A percentile compares a stretch with the other conserved stretches of the same genome.
Conservation (phyloP, 2,888 invertebrate species). For the Melitaea athalia region DNA sequence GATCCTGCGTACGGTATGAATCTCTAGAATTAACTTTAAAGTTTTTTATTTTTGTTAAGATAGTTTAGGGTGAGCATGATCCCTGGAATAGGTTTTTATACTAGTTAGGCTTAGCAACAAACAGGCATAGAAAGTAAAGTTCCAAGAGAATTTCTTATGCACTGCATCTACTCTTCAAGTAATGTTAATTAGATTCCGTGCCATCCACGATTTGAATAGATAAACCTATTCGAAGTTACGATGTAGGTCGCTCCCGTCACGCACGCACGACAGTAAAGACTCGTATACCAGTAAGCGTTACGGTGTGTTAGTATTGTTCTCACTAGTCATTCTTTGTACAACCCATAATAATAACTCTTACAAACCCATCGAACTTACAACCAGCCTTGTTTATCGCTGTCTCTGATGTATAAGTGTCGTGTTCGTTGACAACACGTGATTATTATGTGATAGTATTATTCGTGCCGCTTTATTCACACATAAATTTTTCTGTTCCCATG, state of each 20-base stretch:
- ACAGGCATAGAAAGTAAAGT: constrained; percentile 22
- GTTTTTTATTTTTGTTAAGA: too few species aligned
- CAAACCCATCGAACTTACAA: constrained; percentile 35
- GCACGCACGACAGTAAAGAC: constrained; percentile 52
- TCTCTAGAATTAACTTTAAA: too few species aligned
- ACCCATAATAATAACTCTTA: constrained; percentile 38
- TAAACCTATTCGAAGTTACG: constrained; percentile 49
- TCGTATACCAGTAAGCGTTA: constrained; percentile 44
- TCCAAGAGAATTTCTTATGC: constrained; percentile 38
- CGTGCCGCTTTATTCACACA: too few species aligned
- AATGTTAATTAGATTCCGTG: constrained; percentile 68
- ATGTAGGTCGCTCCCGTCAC: constrained; percentile 66
- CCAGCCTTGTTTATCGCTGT: constrained; percentile 26
- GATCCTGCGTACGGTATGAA: too few species aligned
- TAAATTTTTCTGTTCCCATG: too few species aligned
- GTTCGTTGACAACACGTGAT: constrained; percentile 9
- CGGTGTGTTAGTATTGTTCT: constrained; percentile 56
- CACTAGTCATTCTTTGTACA: constrained; percentile 39
- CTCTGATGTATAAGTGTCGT: constrained; percentile 3
- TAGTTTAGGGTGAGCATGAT: not conserved
- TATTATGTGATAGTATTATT: constrained; percentile 2
- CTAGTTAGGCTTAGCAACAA: too few species aligned
- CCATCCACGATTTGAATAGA: constrained; percentile 61
- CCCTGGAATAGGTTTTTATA: constrained; percentile 2
- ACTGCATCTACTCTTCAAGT: constrained; percentile 58